Base-by-base conservation (phyloP, 2,797 vertebrate genomes). In the Triplophysa bombifrons region DNA sequence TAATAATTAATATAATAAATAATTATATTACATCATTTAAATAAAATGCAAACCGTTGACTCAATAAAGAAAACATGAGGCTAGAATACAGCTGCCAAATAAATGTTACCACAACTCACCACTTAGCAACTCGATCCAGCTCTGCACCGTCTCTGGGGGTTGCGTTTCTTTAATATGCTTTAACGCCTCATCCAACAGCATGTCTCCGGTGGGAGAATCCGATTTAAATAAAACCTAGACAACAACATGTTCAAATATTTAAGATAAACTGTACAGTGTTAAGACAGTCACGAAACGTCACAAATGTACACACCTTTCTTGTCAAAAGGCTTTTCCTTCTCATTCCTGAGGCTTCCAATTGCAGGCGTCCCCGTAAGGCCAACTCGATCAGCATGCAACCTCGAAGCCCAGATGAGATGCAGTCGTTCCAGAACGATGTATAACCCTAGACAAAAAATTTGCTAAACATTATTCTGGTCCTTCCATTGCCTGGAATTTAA, bases 341-440 rank as follows among this genome's bases (percentile, higher is more conserved):
- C 93, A 98, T 96, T 14, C 97, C 98, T 77, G 96, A 97, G 66
- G 95, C 92, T 90, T 99, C 98, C 79, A 99, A 89, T 72, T 98
- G 94, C 80, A 99, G 88, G 78, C 97, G 93, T 63, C 97, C 97
- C 82, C 96, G 90, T 82, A 99, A 91, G 16, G 96, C 96, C 92
- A 99, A 89, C 87, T 99, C 98, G 0, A 98, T 98, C 83, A 99
- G 90, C 98, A 99, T 99, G 81, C 98, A 99, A 48, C 98, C 98
- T 48, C 98, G 96, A 67, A 99, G 92, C 3, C 98, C 98, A 10
- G 97, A 98, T 4, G 97, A 98, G 90, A 99, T 99, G 89, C 97
- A 99, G 85, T 99, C 98, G 82, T 99, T 99, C 98, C 98, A 99
- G 91, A 99, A 99, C 0, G 97, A 99, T 38, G 98, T 99, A 90